phyloP scores from a whole-genome alignment of 1,140 invertebrate species.

The Dermatophagoides farinae region DNA sequence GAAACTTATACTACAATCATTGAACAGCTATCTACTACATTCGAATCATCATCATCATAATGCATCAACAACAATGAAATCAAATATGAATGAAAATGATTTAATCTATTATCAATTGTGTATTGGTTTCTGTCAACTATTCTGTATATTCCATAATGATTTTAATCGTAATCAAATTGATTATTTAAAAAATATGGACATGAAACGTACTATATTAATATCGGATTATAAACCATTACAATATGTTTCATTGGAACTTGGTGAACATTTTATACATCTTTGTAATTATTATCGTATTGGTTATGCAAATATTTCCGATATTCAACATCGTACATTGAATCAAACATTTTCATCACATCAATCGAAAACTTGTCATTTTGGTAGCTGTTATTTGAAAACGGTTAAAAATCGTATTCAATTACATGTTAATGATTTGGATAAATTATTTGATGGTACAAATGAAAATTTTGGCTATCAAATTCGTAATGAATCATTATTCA shows the following conservation, averaged over 20 bases:
- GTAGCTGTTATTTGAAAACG: not conserved
- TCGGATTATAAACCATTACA: not conserved
- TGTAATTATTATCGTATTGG: not conserved
- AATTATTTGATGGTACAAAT: not conserved
- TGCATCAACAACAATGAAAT: not conserved
- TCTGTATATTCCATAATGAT: not conserved
- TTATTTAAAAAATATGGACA: not conserved
- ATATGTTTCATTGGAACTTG: not conserved
- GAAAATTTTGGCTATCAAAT: not conserved
- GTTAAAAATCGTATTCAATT: not conserved
- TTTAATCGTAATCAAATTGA: not conserved
- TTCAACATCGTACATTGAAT: not conserved
- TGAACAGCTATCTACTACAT: not conserved
- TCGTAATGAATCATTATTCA: not conserved
- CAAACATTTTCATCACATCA: not conserved
- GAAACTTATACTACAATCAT: not conserved
- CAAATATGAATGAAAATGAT: not conserved
- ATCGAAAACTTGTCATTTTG: not conserved
- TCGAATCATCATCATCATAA: not conserved
- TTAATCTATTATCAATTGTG: not conserved
- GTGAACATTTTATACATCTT: not conserved
- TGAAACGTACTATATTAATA: not conserved
- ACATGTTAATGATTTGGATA: not conserved
- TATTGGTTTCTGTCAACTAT: not conserved
- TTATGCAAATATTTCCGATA: not conserved